Conservation (phyloP, 1,140 invertebrate species). For the Eueides isabella region DNA sequence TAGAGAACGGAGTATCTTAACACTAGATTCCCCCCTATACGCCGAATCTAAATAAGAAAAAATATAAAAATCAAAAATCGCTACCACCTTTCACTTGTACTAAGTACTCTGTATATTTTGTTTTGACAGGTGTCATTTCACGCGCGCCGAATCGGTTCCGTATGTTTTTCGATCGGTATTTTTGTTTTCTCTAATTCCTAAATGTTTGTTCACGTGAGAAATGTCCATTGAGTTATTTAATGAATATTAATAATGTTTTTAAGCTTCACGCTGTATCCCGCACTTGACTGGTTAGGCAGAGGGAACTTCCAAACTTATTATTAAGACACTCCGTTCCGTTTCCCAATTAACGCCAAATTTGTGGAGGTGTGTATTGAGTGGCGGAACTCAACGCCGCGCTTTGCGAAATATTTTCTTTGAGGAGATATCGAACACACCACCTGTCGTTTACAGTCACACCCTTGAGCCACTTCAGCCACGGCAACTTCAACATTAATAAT, state of each 20-base stretch:
- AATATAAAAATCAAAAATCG: conserved; percentile 16
- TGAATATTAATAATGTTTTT: conserved; percentile 4
- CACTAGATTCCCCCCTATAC: neutral
- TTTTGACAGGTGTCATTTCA: conserved; percentile 62
- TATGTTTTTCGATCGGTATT: conserved; percentile 37
- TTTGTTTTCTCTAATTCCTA: conserved; percentile 29
- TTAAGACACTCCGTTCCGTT: no score
- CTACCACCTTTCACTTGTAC: conserved; percentile 28
- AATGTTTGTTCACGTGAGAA: conserved; percentile 23
- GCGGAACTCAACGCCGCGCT: no score
- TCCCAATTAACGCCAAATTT: no score
- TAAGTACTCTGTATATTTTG: conserved; percentile 25
- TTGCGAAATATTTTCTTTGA: no score
- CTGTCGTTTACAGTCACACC: no score
- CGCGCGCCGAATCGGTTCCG: conserved; percentile 41
- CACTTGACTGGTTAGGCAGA: no score
- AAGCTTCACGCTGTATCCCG: no score
- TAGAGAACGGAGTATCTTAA: neutral
- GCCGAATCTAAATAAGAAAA: neutral
- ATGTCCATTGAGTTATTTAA: conserved; percentile 1
- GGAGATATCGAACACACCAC: no score
- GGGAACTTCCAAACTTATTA: no score
- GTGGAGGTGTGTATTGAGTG: no score
- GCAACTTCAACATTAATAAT: conserved; percentile 12
- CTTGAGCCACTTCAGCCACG: no score